phyloP scores from a whole-genome alignment of 1,140 invertebrate species.

The Zaprionus africanus region DNA sequence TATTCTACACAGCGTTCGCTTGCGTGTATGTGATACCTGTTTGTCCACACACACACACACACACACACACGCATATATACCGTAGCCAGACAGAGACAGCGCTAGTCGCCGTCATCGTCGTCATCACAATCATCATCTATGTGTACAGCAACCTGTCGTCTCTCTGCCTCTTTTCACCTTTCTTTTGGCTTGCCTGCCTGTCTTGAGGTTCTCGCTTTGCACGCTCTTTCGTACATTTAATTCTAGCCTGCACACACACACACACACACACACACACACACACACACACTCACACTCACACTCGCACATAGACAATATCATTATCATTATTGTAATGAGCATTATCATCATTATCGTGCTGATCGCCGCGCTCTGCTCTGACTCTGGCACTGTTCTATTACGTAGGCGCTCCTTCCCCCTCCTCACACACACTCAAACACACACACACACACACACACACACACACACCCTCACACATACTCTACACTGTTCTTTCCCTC shows the following conservation, averaged over 20 bases:
- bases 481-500: conserved; percentile 17
- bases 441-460: background rate
- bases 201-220: conserved; percentile 43
- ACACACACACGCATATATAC: conserved; percentile 5
- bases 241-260: conserved; percentile 13
- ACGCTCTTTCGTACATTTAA: conserved; percentile 43
- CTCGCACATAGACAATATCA: conserved; percentile 10
- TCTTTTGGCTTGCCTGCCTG: conserved; percentile 44
- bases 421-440: background rate
- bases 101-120: conserved; percentile 3
- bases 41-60: conserved; percentile 55
- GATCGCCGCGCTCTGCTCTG: background rate
- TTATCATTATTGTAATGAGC: conserved; percentile 29
- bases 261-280: background rate
- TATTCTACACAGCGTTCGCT: conserved; percentile 58
- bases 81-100: conserved; percentile 18
- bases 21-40: conserved; percentile 24
- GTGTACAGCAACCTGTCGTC: conserved; percentile 32
- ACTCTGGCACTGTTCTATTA: no score
- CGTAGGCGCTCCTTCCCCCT: background rate
- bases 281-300: no score
- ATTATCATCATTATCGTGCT: conserved; percentile 12
- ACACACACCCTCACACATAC: background rate
- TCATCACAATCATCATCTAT: conserved; percentile 36
- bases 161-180: conserved; percentile 76